These are phyloP conservation scores for Megamerina dolium DNA, from an alignment of 2,888 invertebrate genomes.

Conservation along the genomic window DNA sequence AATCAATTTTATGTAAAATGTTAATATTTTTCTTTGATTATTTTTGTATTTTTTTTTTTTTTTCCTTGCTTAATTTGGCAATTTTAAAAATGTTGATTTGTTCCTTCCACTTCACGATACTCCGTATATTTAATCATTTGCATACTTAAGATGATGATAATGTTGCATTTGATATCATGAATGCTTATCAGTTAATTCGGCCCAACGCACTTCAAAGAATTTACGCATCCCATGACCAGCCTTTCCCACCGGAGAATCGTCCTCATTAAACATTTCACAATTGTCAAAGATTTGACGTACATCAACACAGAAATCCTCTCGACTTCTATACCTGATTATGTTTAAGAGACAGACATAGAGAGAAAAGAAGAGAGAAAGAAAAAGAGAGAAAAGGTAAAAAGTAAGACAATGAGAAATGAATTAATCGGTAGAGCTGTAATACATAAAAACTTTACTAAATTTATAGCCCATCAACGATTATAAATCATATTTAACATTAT, in stretches of 20 bases:
- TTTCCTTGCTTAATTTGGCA: conserved; percentile 3
- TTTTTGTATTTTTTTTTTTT: conserved; percentile 3
- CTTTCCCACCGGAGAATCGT: conserved; percentile 94
- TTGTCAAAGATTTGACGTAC: conserved; percentile 93
- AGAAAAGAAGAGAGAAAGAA: conserved; percentile 2
- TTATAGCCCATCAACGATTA: too few species aligned
- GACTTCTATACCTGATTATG: conserved; percentile 90
- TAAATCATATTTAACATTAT: too few species aligned
- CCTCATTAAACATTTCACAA: conserved; percentile 97
- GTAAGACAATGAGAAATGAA: too few species aligned
- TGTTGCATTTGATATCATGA: conserved; percentile 48
- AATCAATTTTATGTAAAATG: too few species aligned
- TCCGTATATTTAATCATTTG: conserved; percentile 19
- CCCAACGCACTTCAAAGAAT: conserved; percentile 89
- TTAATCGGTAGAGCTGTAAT: too few species aligned
- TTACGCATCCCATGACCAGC: conserved; percentile 90
- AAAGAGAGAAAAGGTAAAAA: too few species aligned
- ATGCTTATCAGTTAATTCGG: conserved; percentile 56
- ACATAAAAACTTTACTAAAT: too few species aligned
- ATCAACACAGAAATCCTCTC: conserved; percentile 88
- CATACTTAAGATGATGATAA: conserved; percentile 30
- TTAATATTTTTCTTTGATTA: conserved; percentile 1
- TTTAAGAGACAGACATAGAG: too few species aligned
- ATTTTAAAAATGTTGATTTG: conserved; percentile 6
- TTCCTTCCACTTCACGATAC: too few species aligned